Percentiles rank a stretch among this genome's conserved stretches.
phyloP scores from a whole-genome alignment of 2,888 invertebrate species.

The Drosophila testacea region DNA sequence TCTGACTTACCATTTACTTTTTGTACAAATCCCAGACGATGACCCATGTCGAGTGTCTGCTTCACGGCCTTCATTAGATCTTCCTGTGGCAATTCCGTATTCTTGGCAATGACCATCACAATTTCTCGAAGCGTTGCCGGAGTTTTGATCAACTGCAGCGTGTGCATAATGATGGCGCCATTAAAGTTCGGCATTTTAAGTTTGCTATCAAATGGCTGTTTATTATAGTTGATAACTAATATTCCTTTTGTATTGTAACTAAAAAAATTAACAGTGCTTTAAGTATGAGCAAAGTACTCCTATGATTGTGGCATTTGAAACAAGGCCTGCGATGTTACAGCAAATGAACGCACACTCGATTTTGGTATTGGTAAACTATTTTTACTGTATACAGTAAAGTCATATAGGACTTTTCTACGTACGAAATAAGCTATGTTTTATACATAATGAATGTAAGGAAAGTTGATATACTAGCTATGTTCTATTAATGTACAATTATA shows the following conservation, averaged over 20 bases:
- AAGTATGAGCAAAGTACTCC: not conserved
- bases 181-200: slow-evolving; percentile 62
- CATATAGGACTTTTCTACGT: too few species aligned
- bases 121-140: slow-evolving; percentile 67
- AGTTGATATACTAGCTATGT: too few species aligned
- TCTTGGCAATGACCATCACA: slow-evolving; percentile 50
- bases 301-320: not conserved
- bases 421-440: too few species aligned
- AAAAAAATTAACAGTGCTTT: slow-evolving; percentile 17
- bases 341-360: not conserved
- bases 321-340: not conserved
- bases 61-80: slow-evolving; percentile 59
- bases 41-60: slow-evolving; percentile 61
- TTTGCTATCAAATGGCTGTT: not conserved
- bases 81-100: slow-evolving; percentile 52
- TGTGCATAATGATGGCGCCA: slow-evolving; percentile 68
- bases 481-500: too few species aligned
- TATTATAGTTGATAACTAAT: not conserved
- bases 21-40: slow-evolving; percentile 57
- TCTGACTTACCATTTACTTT: slow-evolving; percentile 55
- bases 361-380: too few species aligned
- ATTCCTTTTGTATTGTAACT: slow-evolving; percentile 23
- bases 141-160: slow-evolving; percentile 54
- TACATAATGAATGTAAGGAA: too few species aligned
- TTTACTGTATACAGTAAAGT: too few species aligned